A percentile compares a stretch with the other conserved stretches of the same genome.
Evolutionary conservation across 1,140 invertebrate genomes (phyloP).

Genomic region (Laupala kohalensis): DNA sequence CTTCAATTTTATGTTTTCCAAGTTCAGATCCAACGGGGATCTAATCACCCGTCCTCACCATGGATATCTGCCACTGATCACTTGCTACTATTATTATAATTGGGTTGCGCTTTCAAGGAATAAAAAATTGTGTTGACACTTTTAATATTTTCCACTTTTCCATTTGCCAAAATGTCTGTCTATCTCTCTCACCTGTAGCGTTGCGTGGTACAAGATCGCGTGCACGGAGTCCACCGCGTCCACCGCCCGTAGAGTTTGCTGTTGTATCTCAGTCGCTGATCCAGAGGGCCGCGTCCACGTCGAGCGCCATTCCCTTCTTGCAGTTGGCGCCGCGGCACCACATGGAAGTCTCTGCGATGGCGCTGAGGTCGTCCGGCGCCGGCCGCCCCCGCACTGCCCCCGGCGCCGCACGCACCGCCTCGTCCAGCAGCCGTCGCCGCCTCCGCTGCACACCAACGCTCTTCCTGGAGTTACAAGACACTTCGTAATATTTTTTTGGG

Average conservation of each 20-base stretch:
- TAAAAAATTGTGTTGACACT: not conserved
- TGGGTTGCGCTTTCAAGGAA: not conserved
- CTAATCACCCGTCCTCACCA: not conserved
- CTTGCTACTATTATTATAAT: not conserved
- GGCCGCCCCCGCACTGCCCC: not conserved
- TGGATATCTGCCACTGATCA: not conserved
- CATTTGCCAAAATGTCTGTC: not conserved
- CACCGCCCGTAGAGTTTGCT: constrained; percentile 40
- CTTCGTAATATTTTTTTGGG: no score
- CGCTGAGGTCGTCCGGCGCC: constrained; percentile 15
- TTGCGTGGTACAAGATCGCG: constrained; percentile 40
- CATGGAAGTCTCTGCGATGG: constrained; percentile 6
- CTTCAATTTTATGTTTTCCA: not conserved
- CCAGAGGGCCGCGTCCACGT: not conserved
- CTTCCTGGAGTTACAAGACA: not conserved
- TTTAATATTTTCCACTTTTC: not conserved
- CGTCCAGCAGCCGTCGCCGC: not conserved
- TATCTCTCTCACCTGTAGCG: constrained; percentile 32
- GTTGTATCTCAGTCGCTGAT: constrained; percentile 19
- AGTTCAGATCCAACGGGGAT: not conserved
- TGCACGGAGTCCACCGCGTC: constrained; percentile 47
- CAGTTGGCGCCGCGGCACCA: not conserved
- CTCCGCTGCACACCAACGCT: not conserved
- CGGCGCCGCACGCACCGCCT: not conserved
- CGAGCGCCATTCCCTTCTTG: not conserved